Base-by-base conservation (phyloP, 2,113 vertebrate species). In the Pundamilia nyererei region DNA sequence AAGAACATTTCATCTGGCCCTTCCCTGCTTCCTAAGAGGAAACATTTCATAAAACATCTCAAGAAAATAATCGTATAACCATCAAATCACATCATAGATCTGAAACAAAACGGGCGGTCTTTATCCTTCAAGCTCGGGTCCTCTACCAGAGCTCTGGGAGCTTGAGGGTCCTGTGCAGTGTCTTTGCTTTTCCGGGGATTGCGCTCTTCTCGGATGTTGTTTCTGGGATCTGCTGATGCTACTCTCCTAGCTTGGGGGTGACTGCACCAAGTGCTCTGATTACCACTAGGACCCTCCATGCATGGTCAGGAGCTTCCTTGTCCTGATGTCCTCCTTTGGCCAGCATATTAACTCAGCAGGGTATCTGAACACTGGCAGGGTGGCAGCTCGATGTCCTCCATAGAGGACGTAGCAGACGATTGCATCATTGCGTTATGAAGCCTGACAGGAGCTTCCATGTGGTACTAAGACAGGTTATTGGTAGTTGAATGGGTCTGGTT, bases 131-230 rank as follows among this genome's bases (percentile, higher is more conserved):
- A 58, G 55, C 55, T 58, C 2, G 1, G 7, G 26, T 58, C 26
- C 1, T 58, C 55, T 31, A 58, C 55, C 55, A 5, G 55, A 58
- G 2, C 0, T 58, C 55, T 56, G 54, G 12, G 54, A 56, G 21
- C 54, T 26, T 56, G 12, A 56, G 54, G 54, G 54, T 3, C 54
- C 54, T 31, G 14, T 15, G 5, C 5, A 31, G 26, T 6, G 5
- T 15, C 26, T 29, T 29, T 29, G 55, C 55, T 58, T 29, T 58
- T 58, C 13, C 0, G 2, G 19, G 47, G 19, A 53, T 19, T 53
- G n/a, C 24, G 2, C 7, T 58, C 13, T 29, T 29, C 4, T 15
- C 0, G 0, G 0, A 58, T 58, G 24, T 29, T 9, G 56, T 31
- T 31, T 60, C 14, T 60, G 14, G 56, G 29, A 60, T 0, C 29